phyloP scores from a whole-genome alignment of 2,113 vertebrate species.

The Mirza zaza region DNA sequence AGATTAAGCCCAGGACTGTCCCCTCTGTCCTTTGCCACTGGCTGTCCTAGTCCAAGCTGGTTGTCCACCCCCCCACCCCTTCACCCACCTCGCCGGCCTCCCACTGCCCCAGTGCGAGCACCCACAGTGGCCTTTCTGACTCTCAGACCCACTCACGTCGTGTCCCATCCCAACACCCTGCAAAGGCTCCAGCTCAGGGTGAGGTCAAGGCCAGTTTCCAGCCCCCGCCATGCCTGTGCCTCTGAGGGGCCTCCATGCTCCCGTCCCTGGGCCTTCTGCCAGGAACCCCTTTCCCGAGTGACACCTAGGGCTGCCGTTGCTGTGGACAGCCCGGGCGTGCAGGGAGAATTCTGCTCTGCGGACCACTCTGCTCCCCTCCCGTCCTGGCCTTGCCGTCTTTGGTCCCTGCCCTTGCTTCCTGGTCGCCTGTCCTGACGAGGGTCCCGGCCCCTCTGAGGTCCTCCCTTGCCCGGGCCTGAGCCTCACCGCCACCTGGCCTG shows the following conservation, averaged over 20 bases:
- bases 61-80: background rate
- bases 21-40: background rate
- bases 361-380: too few species aligned
- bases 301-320: too few species aligned
- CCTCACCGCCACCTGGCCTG: too few species aligned
- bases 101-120: background rate
- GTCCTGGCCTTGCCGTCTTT: too few species aligned
- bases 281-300: background rate
- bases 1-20: background rate
- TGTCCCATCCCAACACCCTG: background rate
- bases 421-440: too few species aligned
- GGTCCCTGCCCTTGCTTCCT: too few species aligned
- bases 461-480: too few species aligned
- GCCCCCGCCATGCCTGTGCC: background rate
- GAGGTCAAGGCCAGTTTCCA: background rate
- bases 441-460: too few species aligned
- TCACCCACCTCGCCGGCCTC: background rate
- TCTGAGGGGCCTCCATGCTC: background rate
- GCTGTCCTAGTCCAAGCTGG: background rate
- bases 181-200: background rate
- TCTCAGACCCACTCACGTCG: background rate
- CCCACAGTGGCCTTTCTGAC: background rate
- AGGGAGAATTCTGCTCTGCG: too few species aligned
- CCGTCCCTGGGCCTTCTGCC: background rate
- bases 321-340: too few species aligned